Base-by-base conservation (phyloP, 2,888 invertebrate genomes). In the Paralinhomoeus sp. region DNA sequence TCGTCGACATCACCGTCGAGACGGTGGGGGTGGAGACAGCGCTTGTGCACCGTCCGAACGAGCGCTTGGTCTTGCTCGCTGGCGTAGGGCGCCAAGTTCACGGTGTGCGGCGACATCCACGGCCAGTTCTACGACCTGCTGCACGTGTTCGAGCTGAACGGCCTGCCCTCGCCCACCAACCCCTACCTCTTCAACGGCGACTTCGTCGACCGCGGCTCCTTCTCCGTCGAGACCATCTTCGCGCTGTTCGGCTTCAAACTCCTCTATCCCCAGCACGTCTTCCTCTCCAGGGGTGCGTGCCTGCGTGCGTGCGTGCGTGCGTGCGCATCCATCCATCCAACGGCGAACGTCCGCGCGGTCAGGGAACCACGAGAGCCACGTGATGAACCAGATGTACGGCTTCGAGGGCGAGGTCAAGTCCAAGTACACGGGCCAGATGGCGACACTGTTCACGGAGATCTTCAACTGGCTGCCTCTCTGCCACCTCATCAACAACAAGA, bases 341-440 rank as follows among this genome's bases (percentile, higher is more conserved):
- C n/a, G 27, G 5, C 5, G 7, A 5, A 27, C 27, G 7, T 9
- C 27, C 27, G 12, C 27, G 7, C 47, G 58, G 60, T 1, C 63
- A 84, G 85, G 91, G n/a, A 97, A 97, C 67, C 93, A 97, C 63
- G 93, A 97, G 64, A 87, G 87, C 54, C 74, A 78, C 39, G 85
- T 81, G 48, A 97, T 97, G 93, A 99, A 97, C 48, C 82, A 87
- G 67, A 89, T 97, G 82, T 99, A 99, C 65, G 97, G 97, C 1
- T 97, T 97, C 70, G 82, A 87, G 50, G 97, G 93, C 1, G 97
- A 97, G 69, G 93, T 97, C 1, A 82, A 83, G 57, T 76, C 82
- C 7, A 97, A 97, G 67, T 97, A 67, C 64, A 78, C 80, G 1
- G 71, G 75, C 21, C 79, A 85, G 64, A 93, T 97, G 91, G 81